Conservation (phyloP, 2,888 invertebrate genomes). For the Orthonychiurus folsomi region DNA sequence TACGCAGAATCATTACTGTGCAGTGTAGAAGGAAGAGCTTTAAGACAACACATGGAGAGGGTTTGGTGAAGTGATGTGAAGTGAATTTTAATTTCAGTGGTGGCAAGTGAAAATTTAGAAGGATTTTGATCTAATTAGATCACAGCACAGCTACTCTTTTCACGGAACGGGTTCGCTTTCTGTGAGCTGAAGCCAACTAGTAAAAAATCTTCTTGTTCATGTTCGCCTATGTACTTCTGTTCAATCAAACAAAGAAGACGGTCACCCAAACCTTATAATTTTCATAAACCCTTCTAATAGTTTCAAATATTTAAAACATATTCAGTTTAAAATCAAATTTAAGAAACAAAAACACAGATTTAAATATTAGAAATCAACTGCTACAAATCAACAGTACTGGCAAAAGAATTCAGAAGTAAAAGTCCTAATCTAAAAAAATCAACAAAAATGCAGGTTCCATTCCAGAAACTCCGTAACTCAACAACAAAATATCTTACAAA, state of each 20-base stretch:
- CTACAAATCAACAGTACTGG: not conserved
- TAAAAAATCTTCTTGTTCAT: conserved; percentile 85
- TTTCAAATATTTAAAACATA: not conserved
- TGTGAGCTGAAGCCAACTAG: conserved; percentile 88
- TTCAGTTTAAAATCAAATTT: not conserved
- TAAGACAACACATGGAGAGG: conserved; percentile 2
- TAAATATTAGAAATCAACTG: not conserved
- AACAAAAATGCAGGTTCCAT: too few relatives aligned
- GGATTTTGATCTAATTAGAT: conserved; percentile 50
- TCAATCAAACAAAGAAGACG: not conserved
- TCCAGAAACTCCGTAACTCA: too few relatives aligned
- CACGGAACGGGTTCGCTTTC: conserved; percentile 89
- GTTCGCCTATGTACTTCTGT: conserved; percentile 72
- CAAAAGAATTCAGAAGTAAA: too few relatives aligned
- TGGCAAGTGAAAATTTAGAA: not conserved
- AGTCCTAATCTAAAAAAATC: too few relatives aligned
- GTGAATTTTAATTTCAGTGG: not conserved
- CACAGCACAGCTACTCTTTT: conserved; percentile 79
- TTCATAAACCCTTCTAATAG: too few relatives aligned
- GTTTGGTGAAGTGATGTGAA: not conserved
- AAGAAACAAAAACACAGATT: not conserved
- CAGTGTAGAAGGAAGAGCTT: not conserved
- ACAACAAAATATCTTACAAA: too few relatives aligned
- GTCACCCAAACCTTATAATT: not conserved
- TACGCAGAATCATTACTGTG: not conserved